Base-by-base conservation (phyloP, 2,888 invertebrate genomes). In the Trichopoda pennipes region DNA sequence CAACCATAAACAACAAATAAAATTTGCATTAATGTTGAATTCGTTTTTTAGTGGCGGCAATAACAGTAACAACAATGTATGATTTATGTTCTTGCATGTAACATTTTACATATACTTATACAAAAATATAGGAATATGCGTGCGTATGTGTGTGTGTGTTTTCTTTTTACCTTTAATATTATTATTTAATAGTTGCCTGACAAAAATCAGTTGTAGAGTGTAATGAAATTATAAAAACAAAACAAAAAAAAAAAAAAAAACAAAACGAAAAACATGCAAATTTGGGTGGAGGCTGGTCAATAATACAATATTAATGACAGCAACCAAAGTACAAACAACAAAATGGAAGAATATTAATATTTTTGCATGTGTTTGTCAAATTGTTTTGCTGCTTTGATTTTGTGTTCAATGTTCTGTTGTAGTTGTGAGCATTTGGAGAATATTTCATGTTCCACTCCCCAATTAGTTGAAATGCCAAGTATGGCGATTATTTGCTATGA, bases 101-200 rank as follows among this genome's bases (percentile, higher is more conserved):
- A 38, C 44, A 61, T 66, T 72, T 60, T 61, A 55, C 23, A 32
- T 51, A 60, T 44, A 21, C n/a, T n/a, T n/a, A 21, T 35, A 42
- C 16, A 35, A 42, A 9, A 55, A 23, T 66, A 49, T 68, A 32
- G 47, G 19, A 19, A 51, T 35, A 9, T 42, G 23, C 1, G 9
- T 66, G 8, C 51, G 17, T 12, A 19, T 42, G 16, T 38, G n/a
- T 53, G n/a, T 63, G 58, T 61, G 38, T 14, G 23, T 47, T 14
- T 10, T 12, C 17, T n/a, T 78, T 72, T 61, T 79, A 75, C 64
- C 78, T 82, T 79, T 79, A 76, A 76, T 79, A 79, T 82, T 61
- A 82, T 68, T 79, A 76, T 79, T 82, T 76, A 79, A 82, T 79
- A 61, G 79, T 82, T 63, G 79, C 82, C 82, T 82, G 82, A 82